Evolutionary conservation across 2,113 vertebrate genomes (phyloP).

Genomic region (Melanostigma gelatinosum): DNA sequence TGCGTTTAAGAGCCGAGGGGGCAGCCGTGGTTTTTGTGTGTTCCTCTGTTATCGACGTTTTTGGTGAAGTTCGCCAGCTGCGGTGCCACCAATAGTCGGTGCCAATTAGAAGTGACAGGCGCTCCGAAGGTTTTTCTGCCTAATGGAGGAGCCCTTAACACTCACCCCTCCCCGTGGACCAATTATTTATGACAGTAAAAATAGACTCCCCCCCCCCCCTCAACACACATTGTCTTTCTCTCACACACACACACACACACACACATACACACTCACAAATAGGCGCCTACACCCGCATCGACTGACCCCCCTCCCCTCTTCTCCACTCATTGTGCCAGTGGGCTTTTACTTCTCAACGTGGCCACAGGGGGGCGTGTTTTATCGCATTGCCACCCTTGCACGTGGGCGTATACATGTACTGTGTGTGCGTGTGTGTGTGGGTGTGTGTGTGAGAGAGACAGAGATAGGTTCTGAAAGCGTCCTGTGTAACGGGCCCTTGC

Average conservation of each 20-base stretch:
- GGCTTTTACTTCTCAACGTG: not conserved
- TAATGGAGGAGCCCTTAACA: conserved; percentile 36
- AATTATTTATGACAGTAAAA: conserved; percentile 65
- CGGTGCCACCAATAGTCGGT: conserved; percentile 30
- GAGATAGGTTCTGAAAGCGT: conserved; percentile 13
- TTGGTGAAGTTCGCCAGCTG: conserved; percentile 35
- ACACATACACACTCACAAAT: not conserved
- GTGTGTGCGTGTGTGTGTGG: not conserved
- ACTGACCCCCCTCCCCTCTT: not conserved
- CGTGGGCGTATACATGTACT: not conserved
- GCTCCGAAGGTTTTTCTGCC: conserved; percentile 50
- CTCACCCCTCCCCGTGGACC: conserved; percentile 37
- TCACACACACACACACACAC: not conserved
- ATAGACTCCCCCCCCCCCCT: not conserved
- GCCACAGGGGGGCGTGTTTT: conserved; percentile 67
- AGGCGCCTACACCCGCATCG: not conserved
- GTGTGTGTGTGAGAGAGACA: conserved; percentile 1
- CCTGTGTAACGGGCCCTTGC: conserved; percentile 27
- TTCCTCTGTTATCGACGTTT: conserved; percentile 29
- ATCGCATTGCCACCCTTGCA: conserved; percentile 4
- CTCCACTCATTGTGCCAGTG: not conserved
- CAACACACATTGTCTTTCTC: too few species aligned
- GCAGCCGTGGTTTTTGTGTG: not conserved
- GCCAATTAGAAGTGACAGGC: conserved; percentile 59
- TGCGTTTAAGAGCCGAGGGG: conserved; percentile 1